Base-by-base conservation (phyloP, 2,888 invertebrate species). In the Oligia strigilis region DNA sequence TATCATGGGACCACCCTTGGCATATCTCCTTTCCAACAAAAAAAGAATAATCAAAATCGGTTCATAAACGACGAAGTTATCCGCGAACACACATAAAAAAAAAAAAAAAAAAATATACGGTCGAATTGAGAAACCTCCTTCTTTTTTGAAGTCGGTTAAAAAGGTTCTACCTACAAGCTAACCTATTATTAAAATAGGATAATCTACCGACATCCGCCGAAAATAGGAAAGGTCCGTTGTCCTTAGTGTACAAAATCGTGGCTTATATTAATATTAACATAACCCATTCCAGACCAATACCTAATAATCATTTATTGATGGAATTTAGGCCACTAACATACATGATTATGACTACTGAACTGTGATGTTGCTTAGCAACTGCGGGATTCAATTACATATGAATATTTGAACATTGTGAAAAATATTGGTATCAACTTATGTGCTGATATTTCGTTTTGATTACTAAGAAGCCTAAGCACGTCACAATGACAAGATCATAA, bases 261-360 rank as follows among this genome's bases (percentile, higher is more conserved):
- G 74, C 19, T 83, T 80, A 79, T 67, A n/a, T 78, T 75, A 49
- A 76, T 81, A 62, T 78, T 79, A 81, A 70, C 55, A 64, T 81
- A 80, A 69, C 64, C 77, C 58, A 70, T n/a, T 75, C 73, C 49
- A 67, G 49, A 58, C 67, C 75, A 83, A 84, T 82, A 79, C 43
- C 71, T 78, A 79, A 90, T 86, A 79, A 90, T 86, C 66, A 86
- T 82, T 85, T 82, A 85, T 89, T 83, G 81, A 87, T 84, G 80
- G 75, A 85, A 88, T 88, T 90, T 80, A 83, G 81, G 74, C 78
- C 86, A 78, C 72, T 81, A 78, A 81, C 85, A 82, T 80, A 86
- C 83, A 75, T 84, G 82, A 87, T 85, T 85, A 85, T 71, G 82
- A 46, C 73, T 72, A 55, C 77, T 78, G 71, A 86, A 85, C 80